Evolutionary conservation across 2,797 vertebrate species (phyloP), one percentile per base, ranked within the genome.

Genomic region (Synaphobranchus kaupii): DNA sequence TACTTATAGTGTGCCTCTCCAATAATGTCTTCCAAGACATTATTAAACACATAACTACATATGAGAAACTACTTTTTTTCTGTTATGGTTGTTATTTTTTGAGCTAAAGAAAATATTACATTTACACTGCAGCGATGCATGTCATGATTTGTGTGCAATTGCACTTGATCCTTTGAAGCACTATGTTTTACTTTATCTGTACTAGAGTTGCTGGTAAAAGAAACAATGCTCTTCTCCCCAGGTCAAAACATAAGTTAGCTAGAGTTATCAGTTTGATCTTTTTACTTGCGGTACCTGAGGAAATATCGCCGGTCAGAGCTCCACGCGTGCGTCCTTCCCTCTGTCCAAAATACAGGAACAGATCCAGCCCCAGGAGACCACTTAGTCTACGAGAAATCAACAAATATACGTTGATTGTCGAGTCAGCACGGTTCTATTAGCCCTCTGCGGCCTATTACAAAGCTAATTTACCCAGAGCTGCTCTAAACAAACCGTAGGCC

Each of bases 401-500:
- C 89, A 87, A 78, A 52, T 28, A 85, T 47, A 58, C 48, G 5
- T 83, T 71, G 50, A 84, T 82, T 66, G 85, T 58, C 83, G 66
- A 78, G 81, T 87, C 86, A 88, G 87, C 88, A 84, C 4, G 34
- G 47, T 25, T 50, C 63, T 31, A 80, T 78, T 44, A 1, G 84
- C 71, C 85, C 89, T 91, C 90, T 90, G 91, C 90, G 89, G 90
- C 91, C 89, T 88, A 88, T 90, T 89, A 66, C 48, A 68, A 31
- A 85, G 73, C 39, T 84, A 81, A 50, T 68, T 82, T 86, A 60
- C 73, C 87, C 84, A 28, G 25, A 66, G 20, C 22, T 44, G 68
- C 71, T 50, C 34, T 83, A 85, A 68, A 66, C 84, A 85, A 71
- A 22, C 44, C 78, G 15, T 56, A 82, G 56, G 31, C 47, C 76